Base-by-base conservation (phyloP, 2,113 vertebrate genomes). In the Festucalex cinctus region DNA sequence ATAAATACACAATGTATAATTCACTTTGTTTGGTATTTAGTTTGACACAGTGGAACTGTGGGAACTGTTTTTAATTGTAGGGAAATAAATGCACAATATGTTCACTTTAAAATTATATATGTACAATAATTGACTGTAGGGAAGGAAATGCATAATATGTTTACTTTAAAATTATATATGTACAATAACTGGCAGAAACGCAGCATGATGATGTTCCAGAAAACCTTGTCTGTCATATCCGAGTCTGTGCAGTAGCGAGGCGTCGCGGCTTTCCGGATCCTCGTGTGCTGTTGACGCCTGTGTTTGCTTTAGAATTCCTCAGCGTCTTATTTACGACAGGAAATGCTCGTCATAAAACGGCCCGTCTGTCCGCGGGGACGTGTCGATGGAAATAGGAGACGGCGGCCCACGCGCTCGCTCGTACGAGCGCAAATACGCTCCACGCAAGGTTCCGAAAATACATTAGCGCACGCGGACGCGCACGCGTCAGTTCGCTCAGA, bases 251-350 rank as follows among this genome's bases (percentile, higher is more conserved):
- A 56, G 69, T 63, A 44, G 16, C 6, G 5, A 0, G 1, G 53
- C 66, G 65, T 12, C 28, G 63, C 41, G 41, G 20, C 74, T 81
- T 70, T 74, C 61, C 56, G 74, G 63, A 73, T 56, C 71, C 24
- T 46, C 58, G 64, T 48, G 54, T 6, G 65, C 68, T 58, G 70
- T 83, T 83, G 76, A 77, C 85, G 81, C 82, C 78, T 81, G 77
- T 80, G 80, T 81, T 81, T 83, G 76, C 39, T 89, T 86, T 82
- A 83, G 81, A 72, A 78, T 84, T 81, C 83, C 77, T 73, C 77
- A 53, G 71, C 79, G 71, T 65, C 73, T 81, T 87, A 77, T 90
- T 91, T 89, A 88, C 86, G 86, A 83, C 90, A 89, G 89, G 88
- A 92, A 90, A 87, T 81, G 80, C 87, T 83, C 82, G 74, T 90